Base-by-base conservation (phyloP, 2,888 invertebrate genomes). In the Laothoe populi region DNA sequence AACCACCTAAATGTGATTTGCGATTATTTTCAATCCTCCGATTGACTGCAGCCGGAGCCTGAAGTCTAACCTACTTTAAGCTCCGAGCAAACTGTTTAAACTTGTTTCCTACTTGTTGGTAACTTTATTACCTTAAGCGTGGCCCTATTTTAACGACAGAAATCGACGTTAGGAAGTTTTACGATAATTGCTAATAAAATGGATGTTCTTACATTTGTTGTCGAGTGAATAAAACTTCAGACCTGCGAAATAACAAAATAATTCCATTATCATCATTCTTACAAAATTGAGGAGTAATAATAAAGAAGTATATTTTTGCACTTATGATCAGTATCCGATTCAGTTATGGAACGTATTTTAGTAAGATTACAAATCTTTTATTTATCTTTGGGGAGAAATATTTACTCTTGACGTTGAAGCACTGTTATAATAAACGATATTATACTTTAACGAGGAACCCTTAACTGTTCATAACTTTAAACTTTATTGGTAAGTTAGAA, bases 161-260 rank as follows among this genome's bases (percentile, higher is more conserved):
- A 16, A 59, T 62, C 35, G n/a, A n/a, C 53, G 53, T 53, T 19
- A 35, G 60, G 11, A 35, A 53, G 53, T 53, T 53, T 53, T 53
- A 53, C 31, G 53, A 53, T 53, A 53, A 53, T 59, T 69, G 75
- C 31, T 44, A 57, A 46, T 45, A 48, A 57, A 38, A 58, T 23
- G 40, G 19, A 4, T 24, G 24, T 19, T 38, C 16, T 31, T 11
- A 49, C 24, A 40, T 44, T n/a, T 59, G 53, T 35, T 19, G 31
- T 19, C 11, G 16, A 53, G 19, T 53, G 16, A 8, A 19, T 53
- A 53, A 11, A 19, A 19, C 19, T 35, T 53, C 31, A 35, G n/a
- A 19, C 31, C 21, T 35, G 35, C 31, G 16, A 19, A 35, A 31
- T 31, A 53, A 53, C 35, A 53, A 53, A 35, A 35, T 35, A 35